Evolutionary conservation across 2,113 vertebrate genomes (phyloP).

Genomic region (Amblyornis subalaris): DNA sequence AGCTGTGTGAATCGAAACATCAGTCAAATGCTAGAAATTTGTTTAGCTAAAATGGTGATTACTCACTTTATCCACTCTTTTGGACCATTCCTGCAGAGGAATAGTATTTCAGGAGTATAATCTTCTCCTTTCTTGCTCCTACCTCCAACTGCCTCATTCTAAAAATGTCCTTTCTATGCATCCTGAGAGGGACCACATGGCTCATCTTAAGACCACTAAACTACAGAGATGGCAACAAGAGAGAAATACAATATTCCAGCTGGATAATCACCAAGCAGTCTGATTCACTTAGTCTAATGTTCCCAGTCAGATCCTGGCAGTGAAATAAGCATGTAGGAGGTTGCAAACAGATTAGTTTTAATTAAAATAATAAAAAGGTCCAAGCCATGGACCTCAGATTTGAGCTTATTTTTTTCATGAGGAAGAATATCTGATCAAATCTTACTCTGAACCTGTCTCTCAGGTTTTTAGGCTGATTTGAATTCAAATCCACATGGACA

Average conservation of each 20-base stretch:
- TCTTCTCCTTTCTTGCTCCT: neutral
- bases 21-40: slow-evolving; percentile 29
- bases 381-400: neutral
- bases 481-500: neutral
- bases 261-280: slow-evolving; percentile 50
- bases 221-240: slow-evolving; percentile 23
- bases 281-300: slow-evolving; percentile 57
- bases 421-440: neutral
- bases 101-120: neutral
- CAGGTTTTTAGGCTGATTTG: neutral
- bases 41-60: neutral
- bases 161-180: neutral
- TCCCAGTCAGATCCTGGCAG: slow-evolving; percentile 55
- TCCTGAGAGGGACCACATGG: neutral
- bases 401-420: neutral
- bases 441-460: neutral
- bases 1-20: neutral
- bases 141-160: neutral
- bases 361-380: slow-evolving; percentile 46
- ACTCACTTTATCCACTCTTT: neutral
- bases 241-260: slow-evolving; percentile 35
- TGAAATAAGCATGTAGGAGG: slow-evolving; percentile 45
- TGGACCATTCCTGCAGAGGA: neutral
- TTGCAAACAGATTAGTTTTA: slow-evolving; percentile 42
- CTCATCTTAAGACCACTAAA: neutral